Evolutionary conservation across 1,140 invertebrate species (phyloP), one percentile per base, ranked within the genome.

Genomic region (Phenacoccus solenopsis): DNA sequence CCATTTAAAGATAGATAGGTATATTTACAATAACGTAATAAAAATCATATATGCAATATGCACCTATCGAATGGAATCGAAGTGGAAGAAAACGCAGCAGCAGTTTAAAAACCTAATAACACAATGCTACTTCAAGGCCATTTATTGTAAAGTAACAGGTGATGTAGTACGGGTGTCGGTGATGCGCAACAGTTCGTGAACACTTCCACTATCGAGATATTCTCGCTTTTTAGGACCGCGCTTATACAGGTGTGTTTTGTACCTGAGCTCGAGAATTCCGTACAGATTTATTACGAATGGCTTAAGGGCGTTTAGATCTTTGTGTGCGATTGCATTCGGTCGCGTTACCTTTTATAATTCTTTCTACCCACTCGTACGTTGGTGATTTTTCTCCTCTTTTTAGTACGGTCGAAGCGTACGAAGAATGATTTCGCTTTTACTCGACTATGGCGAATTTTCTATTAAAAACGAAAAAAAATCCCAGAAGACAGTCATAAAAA

Each of bases 341-440:
- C 38, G 16, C 16, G 20, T 49, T 16, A 49, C 38, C 3, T 49
- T 49, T 49, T 49, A 49, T n/a, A n/a, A n/a, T n/a, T n/a, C n/a
- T 49, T 49, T n/a, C 38, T 49, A 49, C 38, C 38, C 38, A 49
- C 38, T 49, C 38, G 38, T n/a, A n/a, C n/a, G n/a, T n/a, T n/a
- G n/a, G n/a, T n/a, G n/a, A n/a, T n/a, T n/a, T n/a, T n/a, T n/a
- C n/a, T n/a, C n/a, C n/a, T n/a, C n/a, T n/a, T n/a, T n/a, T n/a
- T n/a, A n/a, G n/a, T n/a, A n/a, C n/a, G n/a, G n/a, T n/a, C n/a
- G n/a, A n/a, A n/a, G n/a, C n/a, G n/a, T n/a, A n/a, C n/a, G n/a
- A n/a, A n/a, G n/a, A n/a, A n/a, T n/a, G n/a, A n/a, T n/a, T n/a
- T n/a, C n/a, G n/a, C n/a, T n/a, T n/a, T n/a, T n/a, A n/a, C n/a